Conservation (phyloP, 2,797 vertebrate species). For the Xenentodon cancila region DNA sequence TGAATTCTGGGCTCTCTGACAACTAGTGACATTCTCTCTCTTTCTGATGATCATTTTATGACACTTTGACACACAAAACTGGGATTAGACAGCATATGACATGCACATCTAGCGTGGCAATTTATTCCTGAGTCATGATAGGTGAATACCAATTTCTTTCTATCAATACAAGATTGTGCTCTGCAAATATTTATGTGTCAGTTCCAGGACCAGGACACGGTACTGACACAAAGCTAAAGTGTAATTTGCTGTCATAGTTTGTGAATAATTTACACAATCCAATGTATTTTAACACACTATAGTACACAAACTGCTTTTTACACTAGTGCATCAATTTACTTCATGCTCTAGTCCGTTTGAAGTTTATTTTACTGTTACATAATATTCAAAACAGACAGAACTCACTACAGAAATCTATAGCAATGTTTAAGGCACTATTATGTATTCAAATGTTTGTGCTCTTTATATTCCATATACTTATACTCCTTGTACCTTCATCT, state of each 20-base stretch:
- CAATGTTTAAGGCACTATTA: slow-evolving; percentile 11
- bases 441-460: slow-evolving; percentile 14
- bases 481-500: neutral
- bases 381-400: slow-evolving; percentile 4
- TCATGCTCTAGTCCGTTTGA: neutral
- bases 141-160: slow-evolving; percentile 6
- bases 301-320: neutral
- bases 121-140: slow-evolving; percentile 17
- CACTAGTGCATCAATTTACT: neutral
- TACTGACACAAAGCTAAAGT: neutral
- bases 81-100: slow-evolving; percentile 20
- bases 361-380: neutral
- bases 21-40: slow-evolving; percentile 48
- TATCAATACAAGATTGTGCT: neutral
- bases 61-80: slow-evolving; percentile 28
- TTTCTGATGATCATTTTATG: slow-evolving; percentile 36
- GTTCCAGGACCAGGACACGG: neutral
- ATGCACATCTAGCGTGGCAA: slow-evolving; percentile 17
- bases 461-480: neutral
- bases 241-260: neutral
- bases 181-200: slow-evolving; percentile 1
- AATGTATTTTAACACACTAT: neutral
- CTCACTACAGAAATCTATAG: slow-evolving; percentile 1
- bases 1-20: slow-evolving; percentile 58
- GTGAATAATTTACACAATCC: neutral